Percentiles rank a stretch among this genome's conserved stretches.
These are phyloP conservation scores for Brachionus rotundiformis DNA, from an alignment of 1,140 invertebrate species.

Conservation along the genomic window DNA sequence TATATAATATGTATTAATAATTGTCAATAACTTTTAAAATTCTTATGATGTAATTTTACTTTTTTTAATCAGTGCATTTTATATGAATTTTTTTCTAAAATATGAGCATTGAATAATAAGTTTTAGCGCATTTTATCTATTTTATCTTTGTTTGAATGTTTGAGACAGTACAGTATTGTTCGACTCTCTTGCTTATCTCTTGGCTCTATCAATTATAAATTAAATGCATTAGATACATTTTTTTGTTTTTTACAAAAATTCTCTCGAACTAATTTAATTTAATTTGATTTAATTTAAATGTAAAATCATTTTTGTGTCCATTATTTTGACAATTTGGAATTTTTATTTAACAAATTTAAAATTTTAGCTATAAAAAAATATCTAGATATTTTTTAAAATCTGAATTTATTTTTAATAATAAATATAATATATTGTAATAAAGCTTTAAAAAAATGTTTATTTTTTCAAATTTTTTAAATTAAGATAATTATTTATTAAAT, in stretches of 20 bases:
- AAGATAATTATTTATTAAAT: not conserved
- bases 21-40: not conserved
- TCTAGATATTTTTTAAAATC: not conserved
- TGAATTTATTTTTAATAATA: not conserved
- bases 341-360: not conserved
- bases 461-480: not conserved
- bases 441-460: not conserved
- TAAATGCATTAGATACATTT: not conserved
- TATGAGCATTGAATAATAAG: not conserved
- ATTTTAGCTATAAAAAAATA: not conserved
- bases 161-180: not conserved
- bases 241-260: not conserved
- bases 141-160: constrained; percentile 7
- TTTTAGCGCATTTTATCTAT: constrained; percentile 12
- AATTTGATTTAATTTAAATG: not conserved
- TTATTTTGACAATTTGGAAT: not conserved
- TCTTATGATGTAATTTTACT: not conserved
- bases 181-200: not conserved
- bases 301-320: not conserved
- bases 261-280: not conserved
- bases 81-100: not conserved
- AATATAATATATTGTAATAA: not conserved
- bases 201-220: too few relatives aligned
- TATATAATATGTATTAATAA: not conserved
- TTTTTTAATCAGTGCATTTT: constrained; percentile 4